A percentile compares a stretch with the other conserved stretches of the same genome.
Evolutionary conservation across 2,113 vertebrate species (phyloP).

Genomic region (Elaphurus davidianus): DNA sequence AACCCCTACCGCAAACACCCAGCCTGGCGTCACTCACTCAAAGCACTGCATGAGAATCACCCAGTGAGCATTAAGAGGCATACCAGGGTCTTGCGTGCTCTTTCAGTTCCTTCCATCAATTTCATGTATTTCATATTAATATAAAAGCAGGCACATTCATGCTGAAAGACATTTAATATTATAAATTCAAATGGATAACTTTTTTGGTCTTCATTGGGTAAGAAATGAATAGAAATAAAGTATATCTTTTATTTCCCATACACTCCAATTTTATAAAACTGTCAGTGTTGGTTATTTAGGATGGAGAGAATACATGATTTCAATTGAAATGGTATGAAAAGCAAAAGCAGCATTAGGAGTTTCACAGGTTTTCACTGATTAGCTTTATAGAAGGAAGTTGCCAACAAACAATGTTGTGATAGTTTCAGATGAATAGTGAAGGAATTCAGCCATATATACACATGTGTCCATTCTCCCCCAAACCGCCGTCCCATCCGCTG

Average conservation of each 20-base stretch:
- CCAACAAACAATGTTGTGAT: too few species aligned
- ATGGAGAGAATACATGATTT: neutral
- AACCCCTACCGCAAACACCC: neutral
- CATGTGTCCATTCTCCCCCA: too few species aligned
- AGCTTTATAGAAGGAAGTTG: neutral
- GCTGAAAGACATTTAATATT: neutral
- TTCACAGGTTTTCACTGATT: neutral
- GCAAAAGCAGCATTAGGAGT: neutral
- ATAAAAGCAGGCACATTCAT: neutral
- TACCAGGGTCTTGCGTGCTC: neutral
- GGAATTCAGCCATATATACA: too few species aligned
- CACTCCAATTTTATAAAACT: neutral
- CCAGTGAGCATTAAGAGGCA: neutral
- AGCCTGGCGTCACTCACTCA: neutral
- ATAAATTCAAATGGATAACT: neutral
- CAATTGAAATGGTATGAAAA: neutral
- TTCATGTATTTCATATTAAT: neutral
- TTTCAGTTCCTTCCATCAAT: neutral
- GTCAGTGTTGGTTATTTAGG: constrained; percentile 4
- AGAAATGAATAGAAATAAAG: constrained; percentile 32
- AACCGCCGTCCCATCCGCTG: too few species aligned
- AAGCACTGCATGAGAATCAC: neutral
- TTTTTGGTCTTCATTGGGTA: neutral
- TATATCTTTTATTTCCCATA: neutral
- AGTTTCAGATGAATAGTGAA: too few species aligned